Conservation (phyloP, 2,797 vertebrate species). For the Nyctalus aviator region DNA sequence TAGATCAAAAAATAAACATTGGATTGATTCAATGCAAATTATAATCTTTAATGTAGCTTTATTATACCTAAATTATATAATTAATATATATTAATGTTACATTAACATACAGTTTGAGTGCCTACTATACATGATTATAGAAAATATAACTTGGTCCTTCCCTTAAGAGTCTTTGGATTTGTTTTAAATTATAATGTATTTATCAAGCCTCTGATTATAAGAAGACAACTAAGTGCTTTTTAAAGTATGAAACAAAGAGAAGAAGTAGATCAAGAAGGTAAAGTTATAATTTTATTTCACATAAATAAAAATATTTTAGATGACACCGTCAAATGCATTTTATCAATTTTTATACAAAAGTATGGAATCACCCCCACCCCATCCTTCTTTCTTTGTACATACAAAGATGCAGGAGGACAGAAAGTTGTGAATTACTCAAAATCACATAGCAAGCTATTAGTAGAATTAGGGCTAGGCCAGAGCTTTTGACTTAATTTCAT, state of each 20-base stretch:
- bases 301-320: constrained; percentile 13
- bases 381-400: neutral
- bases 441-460: neutral
- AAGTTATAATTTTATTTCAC: constrained; percentile 36
- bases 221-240: constrained; percentile 33
- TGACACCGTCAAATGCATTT: neutral
- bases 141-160: constrained; percentile 32
- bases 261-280: constrained; percentile 1
- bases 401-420: neutral
- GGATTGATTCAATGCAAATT: constrained; percentile 12
- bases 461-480: neutral
- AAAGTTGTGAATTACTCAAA: neutral
- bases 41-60: constrained; percentile 41
- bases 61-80: constrained; percentile 19
- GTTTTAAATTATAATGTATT: neutral
- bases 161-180: constrained; percentile 32
- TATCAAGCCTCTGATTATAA: constrained; percentile 10
- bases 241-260: constrained; percentile 2
- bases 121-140: neutral
- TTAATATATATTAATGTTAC: constrained; percentile 29
- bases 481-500: neutral
- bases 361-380: neutral
- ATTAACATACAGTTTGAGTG: neutral
- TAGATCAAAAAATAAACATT: constrained; percentile 56
- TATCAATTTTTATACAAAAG: constrained; percentile 30